These are phyloP conservation scores for Odontamblyopus lacepedii DNA, from an alignment of 2,797 vertebrate species.

Conservation along the genomic window DNA sequence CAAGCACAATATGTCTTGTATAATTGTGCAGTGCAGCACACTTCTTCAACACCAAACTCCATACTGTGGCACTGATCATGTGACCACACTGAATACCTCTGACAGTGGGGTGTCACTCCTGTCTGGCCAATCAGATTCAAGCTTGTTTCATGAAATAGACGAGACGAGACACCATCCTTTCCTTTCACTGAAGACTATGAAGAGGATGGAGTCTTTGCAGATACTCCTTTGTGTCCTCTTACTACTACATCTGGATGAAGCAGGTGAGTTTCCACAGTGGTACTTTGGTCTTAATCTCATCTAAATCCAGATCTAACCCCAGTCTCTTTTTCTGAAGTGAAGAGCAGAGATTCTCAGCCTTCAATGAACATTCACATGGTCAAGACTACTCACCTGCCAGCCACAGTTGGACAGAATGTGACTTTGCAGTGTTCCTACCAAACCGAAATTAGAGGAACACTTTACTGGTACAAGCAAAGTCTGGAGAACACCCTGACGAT, in stretches of 20 bases:
- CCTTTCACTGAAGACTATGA: neutral
- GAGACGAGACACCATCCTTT: neutral
- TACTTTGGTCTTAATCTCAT: neutral
- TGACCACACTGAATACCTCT: neutral
- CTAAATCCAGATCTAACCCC: neutral
- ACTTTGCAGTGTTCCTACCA: conserved; percentile 16
- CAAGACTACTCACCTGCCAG: neutral
- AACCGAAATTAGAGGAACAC: neutral
- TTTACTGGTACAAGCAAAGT: conserved; percentile 8
- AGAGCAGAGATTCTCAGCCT: neutral
- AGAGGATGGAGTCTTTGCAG: neutral
- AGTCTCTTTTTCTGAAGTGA: conserved; percentile 5
- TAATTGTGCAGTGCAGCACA: neutral
- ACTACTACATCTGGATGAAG: neutral
- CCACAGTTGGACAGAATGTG: conserved; percentile 7
- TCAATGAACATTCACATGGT: neutral
- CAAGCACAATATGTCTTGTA: no score
- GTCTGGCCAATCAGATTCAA: conserved; percentile 8
- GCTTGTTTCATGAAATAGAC: conserved; percentile 6
- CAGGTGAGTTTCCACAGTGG: neutral
- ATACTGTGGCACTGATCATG: neutral
- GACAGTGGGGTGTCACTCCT: neutral
- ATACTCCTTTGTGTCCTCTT: neutral
- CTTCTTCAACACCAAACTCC: neutral
- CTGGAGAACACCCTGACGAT: neutral